Base-by-base conservation (phyloP, 2,797 vertebrate species). In the Cossypha dichroa region DNA sequence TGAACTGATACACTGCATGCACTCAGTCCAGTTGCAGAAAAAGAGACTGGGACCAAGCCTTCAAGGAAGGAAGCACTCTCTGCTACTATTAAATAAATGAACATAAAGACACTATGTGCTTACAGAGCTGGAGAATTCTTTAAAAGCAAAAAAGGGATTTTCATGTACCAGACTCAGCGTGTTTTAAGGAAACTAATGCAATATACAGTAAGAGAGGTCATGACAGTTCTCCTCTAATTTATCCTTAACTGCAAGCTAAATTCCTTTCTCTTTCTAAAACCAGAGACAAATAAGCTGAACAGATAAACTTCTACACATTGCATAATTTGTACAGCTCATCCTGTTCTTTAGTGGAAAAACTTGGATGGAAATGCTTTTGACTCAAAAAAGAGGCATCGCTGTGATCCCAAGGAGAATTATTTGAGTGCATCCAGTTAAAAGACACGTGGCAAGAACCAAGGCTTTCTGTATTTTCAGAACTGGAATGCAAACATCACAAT, bases 391-490 rank as follows among this genome's bases (percentile, higher is more conserved):
- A 78, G 11, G 26, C 43, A 87, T 73, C 12, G 8, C 48, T 82
- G 46, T 52, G 62, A 85, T 77, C 56, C 60, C 68, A 93, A 74
- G 66, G 40, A 55, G 63, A 79, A 86, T 45, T 52, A 68, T 75
- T 63, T 64, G 70, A 90, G 45, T 33, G 26, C 63, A 79, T 58
- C 69, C 55, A 73, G 36, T 76, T 91, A 67, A 80, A 93, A 87
- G 63, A 59, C 36, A 79, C 1, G 3, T 38, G 63, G 52, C 49
- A 85, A 49, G 59, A 87, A 63, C 45, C 52, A 40, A 88, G 34
- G 25, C 76, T 91, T 75, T 59, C 70, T 31, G 5, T 69, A 22
- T 78, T 92, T 92, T 55, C 48, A 70, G 62, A 85, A 45, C 67
- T 49, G 9, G 0, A 76, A 77, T 59, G 49, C 78, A 82, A 90